Percentiles rank a stretch among this genome's conserved stretches.
Evolutionary conservation across 2,888 invertebrate genomes (phyloP).

Genomic region (Drosophila mayaguana): DNA sequence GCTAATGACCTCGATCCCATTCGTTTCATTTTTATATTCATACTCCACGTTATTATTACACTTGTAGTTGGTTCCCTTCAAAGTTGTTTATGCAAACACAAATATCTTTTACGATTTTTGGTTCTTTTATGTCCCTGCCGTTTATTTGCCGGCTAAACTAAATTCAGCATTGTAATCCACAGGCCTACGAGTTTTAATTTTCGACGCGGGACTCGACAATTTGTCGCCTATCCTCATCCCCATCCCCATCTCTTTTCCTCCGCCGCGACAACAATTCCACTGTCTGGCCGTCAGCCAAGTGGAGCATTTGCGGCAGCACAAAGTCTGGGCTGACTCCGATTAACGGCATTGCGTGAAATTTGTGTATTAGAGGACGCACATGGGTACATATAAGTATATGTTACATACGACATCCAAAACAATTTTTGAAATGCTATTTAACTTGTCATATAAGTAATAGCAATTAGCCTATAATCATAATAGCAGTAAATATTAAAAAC

Average conservation of each 20-base stretch:
- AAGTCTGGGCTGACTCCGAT: conserved; percentile 60
- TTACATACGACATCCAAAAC: conserved; percentile 31
- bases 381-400: conserved; percentile 4
- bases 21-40: conserved; percentile 13
- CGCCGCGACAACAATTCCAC: conserved; percentile 24
- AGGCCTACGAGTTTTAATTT: conserved; percentile 84
- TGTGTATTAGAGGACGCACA: conserved; percentile 61
- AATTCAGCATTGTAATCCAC: conserved; percentile 39
- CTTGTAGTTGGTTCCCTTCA: conserved; percentile 35
- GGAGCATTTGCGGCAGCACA: conserved; percentile 66
- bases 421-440: conserved; percentile 41
- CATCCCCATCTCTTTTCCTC: conserved; percentile 15
- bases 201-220: conserved; percentile 63
- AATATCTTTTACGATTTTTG: conserved; percentile 62
- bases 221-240: conserved; percentile 51
- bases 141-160: conserved; percentile 29
- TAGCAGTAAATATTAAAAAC: background rate
- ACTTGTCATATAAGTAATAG: conserved; percentile 40
- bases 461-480: conserved; percentile 39
- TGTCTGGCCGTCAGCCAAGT: conserved; percentile 53
- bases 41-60: conserved; percentile 40
- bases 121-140: conserved; percentile 45
- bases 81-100: conserved; percentile 42
- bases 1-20: conserved; percentile 12
- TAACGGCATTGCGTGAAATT: conserved; percentile 69